Percentiles rank a stretch among this genome's conserved stretches.
phyloP scores from a whole-genome alignment of 2,113 vertebrate species.

The Melanerpes aurifrons region DNA sequence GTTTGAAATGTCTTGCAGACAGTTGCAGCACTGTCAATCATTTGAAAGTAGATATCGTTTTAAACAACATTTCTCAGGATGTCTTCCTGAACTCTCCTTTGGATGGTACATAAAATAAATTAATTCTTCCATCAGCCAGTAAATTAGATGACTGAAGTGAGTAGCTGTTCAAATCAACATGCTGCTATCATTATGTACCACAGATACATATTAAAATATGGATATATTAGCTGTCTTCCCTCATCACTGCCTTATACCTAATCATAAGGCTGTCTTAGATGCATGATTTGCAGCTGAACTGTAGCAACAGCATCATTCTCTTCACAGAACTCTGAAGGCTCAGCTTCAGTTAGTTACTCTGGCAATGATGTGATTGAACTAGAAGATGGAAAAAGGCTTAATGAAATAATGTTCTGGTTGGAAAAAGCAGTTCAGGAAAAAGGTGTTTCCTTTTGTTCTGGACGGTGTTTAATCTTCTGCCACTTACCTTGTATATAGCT shows the following conservation, averaged over 20 bases:
- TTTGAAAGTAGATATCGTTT: background rate
- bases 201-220: constrained; percentile 39
- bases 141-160: constrained; percentile 21
- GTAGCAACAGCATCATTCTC: background rate
- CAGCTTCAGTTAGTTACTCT: background rate
- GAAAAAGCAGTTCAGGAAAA: background rate
- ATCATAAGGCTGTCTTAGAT: background rate
- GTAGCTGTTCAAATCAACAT: constrained; percentile 27
- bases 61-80: background rate
- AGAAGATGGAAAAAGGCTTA: background rate
- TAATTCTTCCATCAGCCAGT: background rate
- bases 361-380: background rate
- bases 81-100: constrained; percentile 29
- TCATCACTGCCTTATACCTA: background rate
- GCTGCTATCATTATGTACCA: constrained; percentile 25
- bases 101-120: constrained; percentile 54
- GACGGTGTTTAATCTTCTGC: background rate
- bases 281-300: constrained; percentile 18
- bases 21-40: background rate
- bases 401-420: background rate
- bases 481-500: background rate
- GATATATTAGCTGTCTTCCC: background rate
- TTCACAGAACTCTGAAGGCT: background rate
- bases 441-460: constrained; percentile 13
- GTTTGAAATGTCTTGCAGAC: background rate